Base-by-base conservation (phyloP, 1,140 invertebrate genomes). In the Drosophila ercepeae region DNA sequence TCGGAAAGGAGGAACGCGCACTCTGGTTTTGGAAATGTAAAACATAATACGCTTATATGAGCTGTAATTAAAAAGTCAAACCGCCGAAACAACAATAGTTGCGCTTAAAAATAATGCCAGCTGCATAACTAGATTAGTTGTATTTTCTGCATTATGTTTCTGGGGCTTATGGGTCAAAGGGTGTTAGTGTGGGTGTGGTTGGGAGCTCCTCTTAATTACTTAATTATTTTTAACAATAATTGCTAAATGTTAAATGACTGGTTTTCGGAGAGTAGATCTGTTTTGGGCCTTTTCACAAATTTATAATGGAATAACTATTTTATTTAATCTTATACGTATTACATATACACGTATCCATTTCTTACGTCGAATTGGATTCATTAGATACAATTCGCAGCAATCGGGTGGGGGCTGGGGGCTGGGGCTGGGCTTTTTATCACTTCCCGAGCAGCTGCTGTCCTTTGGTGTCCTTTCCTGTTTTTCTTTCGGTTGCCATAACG, bases 401-500 rank as follows among this genome's bases (percentile, higher is more conserved):
- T 63, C 8, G 21, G 21, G 2, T 21, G 19, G 13, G 27, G 19
- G n/a, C n/a, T n/a, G n/a, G n/a, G n/a, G n/a, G n/a, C n/a, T n/a
- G 11, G 29, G 7, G 18, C 42, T 46, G 50, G 45, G 53, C 25
- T 29, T 44, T 57, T 82, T 82, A 83, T 82, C 78, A 65, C 59
- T 58, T 34, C 4, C 42, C 36, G 39, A 83, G 53, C 78, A 84
- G 79, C 79, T 83, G 79, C 44, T 55, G 65, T 45, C 18, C 45
- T 19, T 13, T 14, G 45, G 60, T 55, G 64, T 69, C 64, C 63
- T 78, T 75, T 14, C 8, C 60, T 21, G 52, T 34, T 46, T 50
- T 44, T 11, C 41, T 19, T 21, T 41, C 14, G 61, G 78, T 83
- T 83, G 70, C 75, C 78, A 83, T 84, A 78, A 71, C 78, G 82